phyloP scores from a whole-genome alignment of 92 coral and sea anemone genomes.

The Desmophyllum pertusum region DNA sequence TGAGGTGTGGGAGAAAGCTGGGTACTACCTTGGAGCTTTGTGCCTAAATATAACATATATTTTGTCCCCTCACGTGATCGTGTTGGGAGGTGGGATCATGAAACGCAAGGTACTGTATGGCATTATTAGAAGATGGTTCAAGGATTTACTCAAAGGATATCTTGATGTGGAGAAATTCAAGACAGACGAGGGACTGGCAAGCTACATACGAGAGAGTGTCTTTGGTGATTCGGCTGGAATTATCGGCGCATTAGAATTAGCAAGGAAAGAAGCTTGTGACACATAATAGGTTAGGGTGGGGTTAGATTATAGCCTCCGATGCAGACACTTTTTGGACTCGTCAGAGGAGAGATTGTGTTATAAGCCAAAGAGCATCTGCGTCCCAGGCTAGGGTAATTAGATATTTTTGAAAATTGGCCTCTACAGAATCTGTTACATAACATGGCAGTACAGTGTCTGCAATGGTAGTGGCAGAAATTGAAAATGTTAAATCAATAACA shows the following conservation, averaged over 20 bases:
- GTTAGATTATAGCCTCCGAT: too few species aligned
- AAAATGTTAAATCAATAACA: too few species aligned
- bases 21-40: slow-evolving; percentile 90
- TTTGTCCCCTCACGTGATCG: slow-evolving; percentile 88
- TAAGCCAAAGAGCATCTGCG: too few species aligned
- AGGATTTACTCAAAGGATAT: slow-evolving; percentile 73
- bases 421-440: too few species aligned
- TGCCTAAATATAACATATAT: slow-evolving; percentile 84
- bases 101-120: slow-evolving; percentile 70
- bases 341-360: too few species aligned
- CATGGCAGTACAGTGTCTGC: too few species aligned
- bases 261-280: slow-evolving; percentile 36
- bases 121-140: slow-evolving; percentile 71
- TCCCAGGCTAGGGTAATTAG: too few species aligned
- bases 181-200: slow-evolving; percentile 73
- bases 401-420: too few species aligned
- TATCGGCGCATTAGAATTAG: slow-evolving; percentile 83
- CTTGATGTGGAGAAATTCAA: slow-evolving; percentile 82
- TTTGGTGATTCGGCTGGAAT: slow-evolving; percentile 91
- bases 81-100: slow-evolving; percentile 95
- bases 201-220: slow-evolving; percentile 72
- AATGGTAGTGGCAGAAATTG: too few species aligned
- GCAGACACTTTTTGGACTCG: too few species aligned
- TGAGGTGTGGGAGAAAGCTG: slow-evolving; percentile 89
- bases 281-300: too few species aligned